These are phyloP conservation scores for Drosophila arizonae DNA, from an alignment of 1,140 invertebrate species.

Conservation along the genomic window DNA sequence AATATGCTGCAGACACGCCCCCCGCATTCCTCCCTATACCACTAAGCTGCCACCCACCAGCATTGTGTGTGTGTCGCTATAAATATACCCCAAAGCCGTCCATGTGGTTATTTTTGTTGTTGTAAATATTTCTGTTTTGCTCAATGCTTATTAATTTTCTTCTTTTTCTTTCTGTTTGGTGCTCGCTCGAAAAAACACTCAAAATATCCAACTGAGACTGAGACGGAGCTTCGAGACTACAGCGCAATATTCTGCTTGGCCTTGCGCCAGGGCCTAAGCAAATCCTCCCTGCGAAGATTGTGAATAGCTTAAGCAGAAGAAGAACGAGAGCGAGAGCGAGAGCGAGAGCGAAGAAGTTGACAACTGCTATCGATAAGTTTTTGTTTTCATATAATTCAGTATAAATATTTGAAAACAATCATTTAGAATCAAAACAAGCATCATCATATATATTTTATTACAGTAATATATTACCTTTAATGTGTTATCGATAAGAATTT, in stretches of 20 bases:
- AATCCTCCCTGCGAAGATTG: background rate
- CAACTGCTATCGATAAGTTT: too few species aligned
- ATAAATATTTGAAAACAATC: too few species aligned
- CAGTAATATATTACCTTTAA: too few species aligned
- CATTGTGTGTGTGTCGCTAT: conserved; percentile 20
- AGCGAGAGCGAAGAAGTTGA: too few species aligned
- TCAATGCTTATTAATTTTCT: conserved; percentile 8
- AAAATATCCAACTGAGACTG: conserved; percentile 30
- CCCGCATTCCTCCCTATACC: background rate
- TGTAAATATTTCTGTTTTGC: conserved; percentile 28
- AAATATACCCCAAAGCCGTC: conserved; percentile 44
- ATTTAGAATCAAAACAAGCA: too few species aligned
- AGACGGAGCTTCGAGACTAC: conserved; percentile 4
- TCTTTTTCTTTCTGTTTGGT: background rate
- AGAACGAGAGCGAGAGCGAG: too few species aligned
- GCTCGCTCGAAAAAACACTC: conserved; percentile 32
- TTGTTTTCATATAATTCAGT: too few species aligned
- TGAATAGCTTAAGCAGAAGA: too few species aligned
- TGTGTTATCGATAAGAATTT: too few species aligned
- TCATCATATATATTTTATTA: too few species aligned
- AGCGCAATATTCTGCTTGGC: too few species aligned
- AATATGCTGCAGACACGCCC: conserved; percentile 20
- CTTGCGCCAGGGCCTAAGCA: conserved; percentile 19
- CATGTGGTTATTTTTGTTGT: conserved; percentile 49
- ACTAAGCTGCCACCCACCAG: conserved; percentile 25